A percentile compares a stretch with the other conserved stretches of the same genome.
phyloP scores from a whole-genome alignment of 2,113 vertebrate genomes.

The Gallinago paraguaiae region DNA sequence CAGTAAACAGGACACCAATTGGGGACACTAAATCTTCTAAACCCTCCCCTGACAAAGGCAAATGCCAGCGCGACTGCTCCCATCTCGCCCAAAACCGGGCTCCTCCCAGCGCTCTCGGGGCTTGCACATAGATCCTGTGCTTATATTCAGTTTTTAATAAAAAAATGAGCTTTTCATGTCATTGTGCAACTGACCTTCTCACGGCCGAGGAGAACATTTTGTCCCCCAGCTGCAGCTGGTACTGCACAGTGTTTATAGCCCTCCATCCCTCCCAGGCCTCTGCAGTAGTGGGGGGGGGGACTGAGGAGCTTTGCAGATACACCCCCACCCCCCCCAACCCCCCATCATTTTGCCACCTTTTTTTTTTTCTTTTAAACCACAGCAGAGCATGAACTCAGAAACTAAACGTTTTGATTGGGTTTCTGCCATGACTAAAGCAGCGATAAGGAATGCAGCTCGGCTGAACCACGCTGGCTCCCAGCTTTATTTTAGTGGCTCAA shows the following conservation, averaged over 20 bases:
- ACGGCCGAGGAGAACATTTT: rapidly evolving
- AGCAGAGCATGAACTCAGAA: conserved; percentile 3
- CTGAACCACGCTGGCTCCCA: not conserved
- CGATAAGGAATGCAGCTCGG: not conserved
- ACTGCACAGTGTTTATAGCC: rapidly evolving
- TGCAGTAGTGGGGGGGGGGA: rapidly evolving
- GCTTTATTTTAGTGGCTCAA: not conserved
- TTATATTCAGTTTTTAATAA: not conserved
- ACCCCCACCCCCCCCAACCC: too few relatives aligned
- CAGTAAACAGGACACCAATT: not conserved
- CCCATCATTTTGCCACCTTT: not conserved
- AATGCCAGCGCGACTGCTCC: rapidly evolving
- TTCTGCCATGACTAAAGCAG: not conserved
- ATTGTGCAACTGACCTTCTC: not conserved
- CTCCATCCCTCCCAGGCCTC: not conserved
- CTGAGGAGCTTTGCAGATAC: not conserved
- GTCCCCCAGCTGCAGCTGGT: not conserved
- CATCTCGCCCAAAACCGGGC: rapidly evolving
- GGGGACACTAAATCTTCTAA: not conserved
- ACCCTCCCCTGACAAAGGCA: not conserved
- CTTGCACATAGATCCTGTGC: not conserved
- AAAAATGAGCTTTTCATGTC: not conserved
- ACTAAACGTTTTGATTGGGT: not conserved
- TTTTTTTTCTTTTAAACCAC: not conserved
- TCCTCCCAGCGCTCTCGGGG: rapidly evolving